Evolutionary conservation across 2,113 vertebrate species (phyloP), one percentile per base, ranked within the genome.

Genomic region (Hypanus sabinus): DNA sequence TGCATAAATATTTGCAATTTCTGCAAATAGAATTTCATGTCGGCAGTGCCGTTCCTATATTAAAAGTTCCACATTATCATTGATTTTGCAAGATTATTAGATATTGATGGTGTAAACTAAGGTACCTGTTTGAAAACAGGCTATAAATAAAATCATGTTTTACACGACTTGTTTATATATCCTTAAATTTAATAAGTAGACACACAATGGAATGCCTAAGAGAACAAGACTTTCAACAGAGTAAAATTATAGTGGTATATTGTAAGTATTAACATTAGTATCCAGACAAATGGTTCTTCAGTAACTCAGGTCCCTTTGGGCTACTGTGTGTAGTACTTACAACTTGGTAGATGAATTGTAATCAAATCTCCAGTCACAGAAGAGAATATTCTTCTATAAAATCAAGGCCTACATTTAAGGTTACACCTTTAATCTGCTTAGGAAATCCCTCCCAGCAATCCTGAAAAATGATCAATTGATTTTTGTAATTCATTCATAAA

Each of bases 131-230:
- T 93, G 90, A 73, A 71, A 73, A 33, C 3, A 46, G 36, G 68
- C 55, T 16, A 55, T 46, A 73, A 55, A 12, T 11, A 20, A 92
- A 71, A 83, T 30, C 8, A 36, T 36, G 12, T 73, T 30, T 30
- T 93, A 70, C 18, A 22, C 14, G 10, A 60, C 22, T 87, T 60
- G 83, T 85, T n/a, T 33, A 60, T n/a, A 27, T 65, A 14, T 33
- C 85, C 16, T 65, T 65, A 90, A 90, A 90, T 20, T n/a, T 68
- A 90, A 20, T 62, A 27, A 88, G 62, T 60, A 73, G 27, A 71
- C 33, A 73, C 90, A 92, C 30, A 92, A 92, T 92, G 71, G 70
- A 73, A 71, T 92, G 68, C 33, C n/a, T 30, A 70, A 36, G 88
- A 38, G 36, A 77, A 46, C 33, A 93, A 14, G 30, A 16, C 33